Conservation (phyloP, 2,888 invertebrate genomes). For the Drosophila mettleri region DNA sequence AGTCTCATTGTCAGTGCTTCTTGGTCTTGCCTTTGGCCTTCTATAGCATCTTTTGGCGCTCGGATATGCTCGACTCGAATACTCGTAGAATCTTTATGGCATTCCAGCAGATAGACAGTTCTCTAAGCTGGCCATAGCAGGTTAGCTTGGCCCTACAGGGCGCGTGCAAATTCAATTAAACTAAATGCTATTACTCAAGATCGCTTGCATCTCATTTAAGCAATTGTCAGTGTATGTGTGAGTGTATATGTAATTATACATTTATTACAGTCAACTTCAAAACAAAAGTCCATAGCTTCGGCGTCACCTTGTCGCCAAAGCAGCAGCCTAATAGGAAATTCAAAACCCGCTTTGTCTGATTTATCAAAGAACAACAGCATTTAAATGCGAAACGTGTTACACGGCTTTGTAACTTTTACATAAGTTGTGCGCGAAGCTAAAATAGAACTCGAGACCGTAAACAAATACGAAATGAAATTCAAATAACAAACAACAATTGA, state of each 20-base stretch:
- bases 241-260: not conserved
- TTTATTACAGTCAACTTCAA: slow-evolving; percentile 30
- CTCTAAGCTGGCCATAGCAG: slow-evolving; percentile 10
- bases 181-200: slow-evolving; percentile 44
- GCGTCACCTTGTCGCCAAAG: slow-evolving; percentile 64
- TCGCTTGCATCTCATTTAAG: slow-evolving; percentile 50
- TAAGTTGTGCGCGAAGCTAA: slow-evolving; percentile 51
- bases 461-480: slow-evolving; percentile 50
- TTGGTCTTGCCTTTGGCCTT: slow-evolving; percentile 14
- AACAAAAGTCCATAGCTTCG: slow-evolving; percentile 45
- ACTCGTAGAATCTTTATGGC: slow-evolving; percentile 4
- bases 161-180: slow-evolving; percentile 53
- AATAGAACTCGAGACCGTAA: slow-evolving; percentile 60
- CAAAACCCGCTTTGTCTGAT: slow-evolving; percentile 65
- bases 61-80: slow-evolving; percentile 54
- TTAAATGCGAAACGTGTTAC: slow-evolving; percentile 70
- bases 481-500: slow-evolving; percentile 19
- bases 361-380: slow-evolving; percentile 50
- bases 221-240: slow-evolving; percentile 11
- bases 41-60: slow-evolving; percentile 30
- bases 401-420: slow-evolving; percentile 67
- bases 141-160: slow-evolving; percentile 25
- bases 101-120: no score
- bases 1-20: slow-evolving; percentile 14
- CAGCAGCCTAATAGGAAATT: slow-evolving; percentile 61